phyloP scores from a whole-genome alignment of 1,140 invertebrate genomes.

The Cheumatopsyche charites region DNA sequence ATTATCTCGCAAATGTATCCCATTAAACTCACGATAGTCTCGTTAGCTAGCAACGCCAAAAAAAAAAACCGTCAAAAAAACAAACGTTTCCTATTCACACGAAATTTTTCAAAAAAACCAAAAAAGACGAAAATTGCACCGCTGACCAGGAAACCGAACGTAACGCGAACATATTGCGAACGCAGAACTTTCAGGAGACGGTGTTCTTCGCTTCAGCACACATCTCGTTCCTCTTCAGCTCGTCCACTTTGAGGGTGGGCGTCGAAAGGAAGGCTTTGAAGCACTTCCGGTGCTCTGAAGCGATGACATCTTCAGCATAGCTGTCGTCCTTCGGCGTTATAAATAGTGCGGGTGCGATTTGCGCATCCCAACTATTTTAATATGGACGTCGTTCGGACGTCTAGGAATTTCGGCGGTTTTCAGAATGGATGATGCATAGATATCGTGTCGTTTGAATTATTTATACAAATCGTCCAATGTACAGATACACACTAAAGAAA shows the following conservation, averaged over 20 bases:
- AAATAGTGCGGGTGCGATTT: neutral
- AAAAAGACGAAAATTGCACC: neutral
- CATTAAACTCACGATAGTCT: conserved; percentile 9
- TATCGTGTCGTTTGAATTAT: too few species aligned
- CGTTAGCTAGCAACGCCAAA: neutral
- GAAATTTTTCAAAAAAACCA: neutral
- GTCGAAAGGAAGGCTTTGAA: neutral
- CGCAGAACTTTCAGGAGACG: too few species aligned
- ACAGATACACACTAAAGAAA: too few species aligned
- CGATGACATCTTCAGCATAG: conserved; percentile 8
- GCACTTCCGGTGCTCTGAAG: neutral
- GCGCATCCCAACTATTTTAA: conserved; percentile 17
- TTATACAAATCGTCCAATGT: too few species aligned
- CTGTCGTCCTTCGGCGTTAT: neutral
- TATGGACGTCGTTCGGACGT: conserved; percentile 10
- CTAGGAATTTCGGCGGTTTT: neutral
- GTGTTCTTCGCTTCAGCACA: too few species aligned
- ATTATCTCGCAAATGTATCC: conserved; percentile 16
- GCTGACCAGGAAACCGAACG: too few species aligned
- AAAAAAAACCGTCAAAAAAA: neutral
- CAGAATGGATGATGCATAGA: neutral
- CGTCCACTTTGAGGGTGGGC: neutral
- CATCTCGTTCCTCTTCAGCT: neutral
- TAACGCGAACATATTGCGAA: too few species aligned
- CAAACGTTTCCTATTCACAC: neutral